Conservation (phyloP, 2,113 vertebrate species). For the Nerophis ophidion region DNA sequence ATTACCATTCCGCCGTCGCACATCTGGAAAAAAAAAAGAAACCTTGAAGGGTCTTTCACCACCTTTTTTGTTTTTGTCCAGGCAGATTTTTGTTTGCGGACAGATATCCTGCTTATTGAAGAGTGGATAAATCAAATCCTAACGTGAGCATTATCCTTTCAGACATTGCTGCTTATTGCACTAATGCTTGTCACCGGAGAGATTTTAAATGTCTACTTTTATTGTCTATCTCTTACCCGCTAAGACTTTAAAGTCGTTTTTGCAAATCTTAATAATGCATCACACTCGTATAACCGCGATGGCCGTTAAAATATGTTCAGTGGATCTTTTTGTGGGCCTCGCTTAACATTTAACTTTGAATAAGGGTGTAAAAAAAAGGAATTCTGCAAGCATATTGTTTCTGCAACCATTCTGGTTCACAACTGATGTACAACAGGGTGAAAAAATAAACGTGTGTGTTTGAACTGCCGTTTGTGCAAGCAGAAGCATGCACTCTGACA, state of each 20-base stretch:
- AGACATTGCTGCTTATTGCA: slow-evolving; percentile 50
- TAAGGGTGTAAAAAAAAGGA: neutral
- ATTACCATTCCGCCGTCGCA: slow-evolving; percentile 37
- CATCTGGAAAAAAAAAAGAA: slow-evolving; percentile 13
- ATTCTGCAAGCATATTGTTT: neutral
- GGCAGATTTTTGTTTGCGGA: slow-evolving; percentile 50
- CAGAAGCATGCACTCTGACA: too few relatives aligned
- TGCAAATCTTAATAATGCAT: slow-evolving; percentile 23
- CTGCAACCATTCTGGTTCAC: too few relatives aligned
- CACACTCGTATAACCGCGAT: slow-evolving; percentile 4
- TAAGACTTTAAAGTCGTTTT: slow-evolving; percentile 35
- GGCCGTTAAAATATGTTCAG: too few relatives aligned
- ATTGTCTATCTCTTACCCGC: slow-evolving; percentile 40
- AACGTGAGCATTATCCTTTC: slow-evolving; percentile 58
- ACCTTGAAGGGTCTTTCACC: too few relatives aligned
- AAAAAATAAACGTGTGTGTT: too few relatives aligned
- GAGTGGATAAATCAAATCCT: slow-evolving; percentile 50
- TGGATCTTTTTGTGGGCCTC: neutral
- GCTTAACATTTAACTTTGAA: too few relatives aligned
- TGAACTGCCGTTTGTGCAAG: too few relatives aligned
- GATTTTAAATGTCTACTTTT: slow-evolving; percentile 51
- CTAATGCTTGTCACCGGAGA: slow-evolving; percentile 50
- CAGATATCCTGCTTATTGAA: neutral
- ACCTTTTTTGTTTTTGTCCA: slow-evolving; percentile 18
- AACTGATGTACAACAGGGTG: too few relatives aligned